Evolutionary conservation across 1,140 invertebrate genomes (phyloP), one percentile per base, ranked within the genome.

Genomic region (Rhyzopertha dominica): DNA sequence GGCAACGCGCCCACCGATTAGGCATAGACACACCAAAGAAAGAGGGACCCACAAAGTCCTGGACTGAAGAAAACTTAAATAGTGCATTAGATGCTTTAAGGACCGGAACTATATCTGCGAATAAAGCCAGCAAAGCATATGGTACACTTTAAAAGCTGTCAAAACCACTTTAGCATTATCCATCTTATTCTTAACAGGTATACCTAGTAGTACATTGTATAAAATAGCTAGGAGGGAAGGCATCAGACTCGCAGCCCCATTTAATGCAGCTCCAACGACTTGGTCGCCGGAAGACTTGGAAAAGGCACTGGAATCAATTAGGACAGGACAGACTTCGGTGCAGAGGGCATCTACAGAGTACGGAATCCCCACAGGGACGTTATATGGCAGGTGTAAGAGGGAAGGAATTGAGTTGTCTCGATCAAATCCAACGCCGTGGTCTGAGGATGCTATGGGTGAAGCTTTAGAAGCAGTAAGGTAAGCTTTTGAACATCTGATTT

Each of bases 21-120:
- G 86, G 85, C 26, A 92, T 92, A 60, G 87, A 90, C 67, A 91
- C 89, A 39, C 87, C 87, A 23, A 92, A 91, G 72, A 90, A 89
- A 67, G 88, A 91, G 60, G 86, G 85, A 8, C 80, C 82, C 2
- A 83, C 85, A 5, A 90, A 89, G 67, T 85, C 84, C 1, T 92
- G 89, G 89, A 88, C 84, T 54, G 87, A 90, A 65, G 84, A 84
- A 49, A 85, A 86, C 57, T 67, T 92, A 13, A 84, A 84, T 47
- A 83, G 76, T 44, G 87, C 87, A 0, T 70, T 91, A 38, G 84
- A 87, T 55, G 87, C 87, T 2, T 58, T 91, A 9, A 72, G 87
- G 30, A 84, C 84, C 10, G 87, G 87, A 10, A 80, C 85, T 18
- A 88, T 91, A 63, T 90, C 87, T 5, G 87, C 87, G 9, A 91